Evolutionary conservation across 2,888 invertebrate species (phyloP), one percentile per base, ranked within the genome.

Genomic region (Drosophila buzzatii): DNA sequence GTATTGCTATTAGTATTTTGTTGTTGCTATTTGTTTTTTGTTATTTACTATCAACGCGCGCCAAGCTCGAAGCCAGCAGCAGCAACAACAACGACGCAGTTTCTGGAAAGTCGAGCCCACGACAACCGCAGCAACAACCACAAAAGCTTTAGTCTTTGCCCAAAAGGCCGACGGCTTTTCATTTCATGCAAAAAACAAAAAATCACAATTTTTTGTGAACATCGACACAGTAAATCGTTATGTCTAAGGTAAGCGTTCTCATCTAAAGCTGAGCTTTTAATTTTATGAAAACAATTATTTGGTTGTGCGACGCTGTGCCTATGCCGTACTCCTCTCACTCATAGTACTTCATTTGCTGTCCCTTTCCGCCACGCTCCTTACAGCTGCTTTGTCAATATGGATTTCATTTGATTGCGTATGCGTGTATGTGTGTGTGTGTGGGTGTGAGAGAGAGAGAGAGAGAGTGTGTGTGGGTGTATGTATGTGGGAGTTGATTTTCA

Each of bases 231-330:
- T 20, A 27, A 23, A 53, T 23, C 37, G 80, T 78, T 75, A 90
- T 90, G 90, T 83, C 89, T 70, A 90, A 90, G 90, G 90, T 90
- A 84, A 79, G 80, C 67, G 41, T 18, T 16, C 10, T 10, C 44
- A 61, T 49, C 44, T 16, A 41, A 80, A 60, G 67, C 63, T 49
- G 16, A 71, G 71, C 85, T 77, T 73, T 85, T 85, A 78, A 83
- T 83, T 80, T 81, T 82, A 85, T 85, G 85, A 76, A 67, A 70
- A 76, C 49, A 84, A 81, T 85, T 75, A 85, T 81, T 83, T 80
- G 84, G 79, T 86, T 56, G 66, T 27, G 42, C 37, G 2, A 31
- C 60, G 35, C 62, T 63, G 16, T 23, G 31, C 49, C 59, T 55
- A 51, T 41, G 59, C 44, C 58, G 41, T 35, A 47, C 60, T 53